Conservation (phyloP, 2,888 invertebrate genomes). For the Calliphora vomitoria region DNA sequence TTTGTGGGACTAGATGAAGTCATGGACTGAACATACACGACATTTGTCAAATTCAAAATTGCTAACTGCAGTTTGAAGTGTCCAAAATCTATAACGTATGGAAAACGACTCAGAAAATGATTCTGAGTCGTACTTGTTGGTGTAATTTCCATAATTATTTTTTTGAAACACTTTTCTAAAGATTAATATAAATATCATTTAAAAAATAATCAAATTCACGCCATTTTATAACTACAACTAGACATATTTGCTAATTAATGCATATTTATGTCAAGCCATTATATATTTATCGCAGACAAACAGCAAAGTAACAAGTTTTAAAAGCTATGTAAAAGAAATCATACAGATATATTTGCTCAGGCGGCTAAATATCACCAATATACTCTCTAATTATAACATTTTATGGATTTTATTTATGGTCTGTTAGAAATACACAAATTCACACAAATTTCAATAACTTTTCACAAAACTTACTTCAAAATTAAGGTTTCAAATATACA, state of each 20-base stretch:
- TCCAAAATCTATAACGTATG: too few species aligned
- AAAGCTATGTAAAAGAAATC: slow-evolving; percentile 33
- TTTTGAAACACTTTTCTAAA: too few species aligned
- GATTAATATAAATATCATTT: too few species aligned
- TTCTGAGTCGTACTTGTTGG: too few species aligned
- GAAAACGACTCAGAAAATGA: too few species aligned
- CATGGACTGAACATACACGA: too few species aligned
- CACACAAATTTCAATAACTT: slow-evolving; percentile 57
- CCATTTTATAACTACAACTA: too few species aligned
- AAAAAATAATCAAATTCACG: too few species aligned
- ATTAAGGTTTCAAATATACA: slow-evolving; percentile 34
- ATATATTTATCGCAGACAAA: slow-evolving; percentile 19
- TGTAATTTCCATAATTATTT: too few species aligned
- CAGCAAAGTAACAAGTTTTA: slow-evolving; percentile 53
- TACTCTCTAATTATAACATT: slow-evolving; percentile 70
- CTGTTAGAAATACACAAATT: slow-evolving; percentile 59
- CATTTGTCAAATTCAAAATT: too few species aligned
- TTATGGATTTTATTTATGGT: slow-evolving; percentile 67
- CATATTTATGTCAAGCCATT: slow-evolving; percentile 42
- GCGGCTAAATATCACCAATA: slow-evolving; percentile 59
- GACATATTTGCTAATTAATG: slow-evolving; percentile 39
- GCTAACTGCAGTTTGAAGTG: too few species aligned
- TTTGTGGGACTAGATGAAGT: too few species aligned
- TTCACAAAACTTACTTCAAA: slow-evolving; percentile 29
- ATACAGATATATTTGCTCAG: not conserved